Conservation (phyloP, 2,113 vertebrate genomes). For the Alaudala cheleensis region DNA sequence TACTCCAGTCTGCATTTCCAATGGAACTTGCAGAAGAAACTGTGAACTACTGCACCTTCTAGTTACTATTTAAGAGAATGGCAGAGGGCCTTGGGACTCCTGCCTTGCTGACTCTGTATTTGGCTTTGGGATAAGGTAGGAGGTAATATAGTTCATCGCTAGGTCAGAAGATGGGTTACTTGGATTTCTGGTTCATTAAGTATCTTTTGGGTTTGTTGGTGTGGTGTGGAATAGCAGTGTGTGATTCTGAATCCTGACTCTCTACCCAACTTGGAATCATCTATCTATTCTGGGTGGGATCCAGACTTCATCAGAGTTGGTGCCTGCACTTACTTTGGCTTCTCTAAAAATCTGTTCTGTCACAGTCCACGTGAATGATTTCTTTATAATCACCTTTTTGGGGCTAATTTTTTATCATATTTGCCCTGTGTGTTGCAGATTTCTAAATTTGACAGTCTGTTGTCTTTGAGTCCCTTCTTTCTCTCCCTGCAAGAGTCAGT, state of each 20-base stretch:
- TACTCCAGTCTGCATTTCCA: neutral
- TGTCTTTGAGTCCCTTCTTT: neutral
- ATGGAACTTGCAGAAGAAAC: neutral
- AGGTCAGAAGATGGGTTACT: neutral
- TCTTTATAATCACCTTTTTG: neutral
- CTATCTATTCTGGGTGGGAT: neutral
- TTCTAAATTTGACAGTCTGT: neutral
- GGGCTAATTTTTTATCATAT: neutral
- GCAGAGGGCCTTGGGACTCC: neutral
- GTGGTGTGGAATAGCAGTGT: neutral
- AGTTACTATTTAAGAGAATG: neutral
- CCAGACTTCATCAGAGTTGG: neutral
- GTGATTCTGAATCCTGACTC: neutral
- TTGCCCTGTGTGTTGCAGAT: neutral
- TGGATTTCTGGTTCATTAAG: neutral
- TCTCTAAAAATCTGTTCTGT: neutral
- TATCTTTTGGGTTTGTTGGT: neutral
- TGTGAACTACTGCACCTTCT: neutral
- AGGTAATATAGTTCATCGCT: neutral
- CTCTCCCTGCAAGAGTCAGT: neutral
- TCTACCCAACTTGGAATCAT: neutral
- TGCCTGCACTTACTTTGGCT: neutral
- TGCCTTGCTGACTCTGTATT: neutral
- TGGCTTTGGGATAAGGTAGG: neutral
- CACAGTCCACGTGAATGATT: neutral